phyloP scores from a whole-genome alignment of 2,113 vertebrate species.

The Nycticryphes semicollaris region DNA sequence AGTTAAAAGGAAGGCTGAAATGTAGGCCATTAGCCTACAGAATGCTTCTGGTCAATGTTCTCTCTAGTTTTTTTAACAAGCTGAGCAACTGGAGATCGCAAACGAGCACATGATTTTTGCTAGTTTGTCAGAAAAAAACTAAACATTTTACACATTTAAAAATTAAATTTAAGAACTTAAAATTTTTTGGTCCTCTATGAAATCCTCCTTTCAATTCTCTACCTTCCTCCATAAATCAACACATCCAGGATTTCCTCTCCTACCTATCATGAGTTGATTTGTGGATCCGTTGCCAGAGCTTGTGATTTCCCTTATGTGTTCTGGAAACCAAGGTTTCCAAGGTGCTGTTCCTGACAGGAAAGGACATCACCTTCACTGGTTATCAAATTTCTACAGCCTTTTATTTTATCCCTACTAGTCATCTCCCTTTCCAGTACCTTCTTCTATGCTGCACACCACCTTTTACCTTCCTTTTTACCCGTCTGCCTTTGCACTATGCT shows the following conservation, averaged over 20 bases:
- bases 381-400: background rate
- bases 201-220: background rate
- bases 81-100: background rate
- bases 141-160: background rate
- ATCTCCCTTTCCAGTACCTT: background rate
- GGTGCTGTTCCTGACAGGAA: background rate
- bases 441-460: background rate
- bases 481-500: background rate
- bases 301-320: background rate
- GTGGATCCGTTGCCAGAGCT: background rate
- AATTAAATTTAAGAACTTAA: too few relatives aligned
- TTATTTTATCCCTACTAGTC: background rate
- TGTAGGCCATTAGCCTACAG: background rate
- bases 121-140: background rate
- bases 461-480: background rate
- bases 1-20: background rate
- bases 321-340: background rate
- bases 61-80: background rate
- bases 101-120: background rate
- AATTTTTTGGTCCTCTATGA: background rate
- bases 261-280: background rate
- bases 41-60: background rate
- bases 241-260: background rate
- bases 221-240: background rate
- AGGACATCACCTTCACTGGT: background rate